These are phyloP conservation scores for Rhopalosiphum nymphaeae DNA, from an alignment of 2,888 invertebrate species.

Conservation along the genomic window DNA sequence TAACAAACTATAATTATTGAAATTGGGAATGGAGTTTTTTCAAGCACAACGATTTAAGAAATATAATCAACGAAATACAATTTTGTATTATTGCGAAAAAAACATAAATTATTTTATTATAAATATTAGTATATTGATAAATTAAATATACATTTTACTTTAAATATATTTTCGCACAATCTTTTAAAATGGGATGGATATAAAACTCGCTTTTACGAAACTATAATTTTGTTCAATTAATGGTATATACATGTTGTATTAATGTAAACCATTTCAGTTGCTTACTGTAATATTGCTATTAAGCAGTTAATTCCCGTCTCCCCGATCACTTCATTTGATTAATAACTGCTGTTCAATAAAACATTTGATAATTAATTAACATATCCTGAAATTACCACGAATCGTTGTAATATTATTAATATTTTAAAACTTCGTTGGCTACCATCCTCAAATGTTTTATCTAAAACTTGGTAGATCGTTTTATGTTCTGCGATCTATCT, in stretches of 20 bases:
- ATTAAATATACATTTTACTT: neutral
- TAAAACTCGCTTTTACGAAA: neutral
- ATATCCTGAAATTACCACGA: neutral
- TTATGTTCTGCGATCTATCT: neutral
- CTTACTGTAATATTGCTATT: neutral
- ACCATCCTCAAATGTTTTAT: slow-evolving; percentile 10
- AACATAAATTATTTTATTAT: neutral
- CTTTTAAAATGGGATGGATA: neutral
- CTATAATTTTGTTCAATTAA: neutral
- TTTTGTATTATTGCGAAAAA: neutral
- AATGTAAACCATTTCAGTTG: neutral
- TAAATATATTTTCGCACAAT: neutral
- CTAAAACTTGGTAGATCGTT: neutral
- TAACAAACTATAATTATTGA: neutral
- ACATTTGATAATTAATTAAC: neutral
- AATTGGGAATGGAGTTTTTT: neutral
- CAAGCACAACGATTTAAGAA: neutral
- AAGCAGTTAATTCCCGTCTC: neutral
- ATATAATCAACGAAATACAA: neutral
- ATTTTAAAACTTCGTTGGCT: neutral
- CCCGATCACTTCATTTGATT: neutral
- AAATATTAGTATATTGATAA: neutral
- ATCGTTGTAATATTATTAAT: neutral
- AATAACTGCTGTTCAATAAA: neutral
- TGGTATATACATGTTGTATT: neutral